phyloP scores from a whole-genome alignment of 2,888 invertebrate genomes.

The Drymonia ruficornis region DNA sequence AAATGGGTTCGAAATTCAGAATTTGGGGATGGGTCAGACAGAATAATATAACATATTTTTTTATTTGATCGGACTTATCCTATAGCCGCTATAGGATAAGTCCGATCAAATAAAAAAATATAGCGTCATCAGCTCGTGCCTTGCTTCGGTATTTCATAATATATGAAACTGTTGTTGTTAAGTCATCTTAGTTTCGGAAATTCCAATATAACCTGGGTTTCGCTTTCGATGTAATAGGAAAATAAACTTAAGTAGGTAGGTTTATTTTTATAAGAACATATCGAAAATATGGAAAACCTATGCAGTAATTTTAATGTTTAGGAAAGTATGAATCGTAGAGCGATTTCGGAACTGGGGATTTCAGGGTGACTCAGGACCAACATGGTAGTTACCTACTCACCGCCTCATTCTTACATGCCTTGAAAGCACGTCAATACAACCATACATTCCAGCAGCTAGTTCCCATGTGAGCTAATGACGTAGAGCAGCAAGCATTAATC shows the following conservation, averaged over 20 bases:
- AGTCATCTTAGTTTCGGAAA: conserved; percentile 15
- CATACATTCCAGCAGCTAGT: not conserved
- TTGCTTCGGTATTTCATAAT: conserved; percentile 13
- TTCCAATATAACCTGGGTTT: conserved; percentile 11
- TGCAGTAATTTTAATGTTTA: not conserved
- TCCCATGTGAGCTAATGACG: not conserved
- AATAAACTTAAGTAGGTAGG: conserved; percentile 6
- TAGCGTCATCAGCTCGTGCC: conserved; percentile 1
- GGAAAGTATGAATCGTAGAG: not conserved
- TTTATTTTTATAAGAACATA: not conserved
- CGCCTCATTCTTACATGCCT: not conserved
- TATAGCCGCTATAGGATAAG: conserved; percentile 6
- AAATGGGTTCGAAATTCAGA: too few relatives aligned
- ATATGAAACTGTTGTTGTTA: conserved; percentile 7
- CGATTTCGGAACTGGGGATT: not conserved
- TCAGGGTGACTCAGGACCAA: not conserved
- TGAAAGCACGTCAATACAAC: not conserved
- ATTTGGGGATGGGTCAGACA: too few relatives aligned
- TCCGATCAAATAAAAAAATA: not conserved
- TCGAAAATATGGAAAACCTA: not conserved
- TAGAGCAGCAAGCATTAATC: not conserved
- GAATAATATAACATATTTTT: too few relatives aligned
- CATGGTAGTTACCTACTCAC: not conserved
- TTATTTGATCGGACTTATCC: conserved; percentile 1
- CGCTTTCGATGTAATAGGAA: conserved; percentile 14